Evolutionary conservation across 1,140 invertebrate genomes (phyloP).

Genomic region (Coptotermes formosanus): DNA sequence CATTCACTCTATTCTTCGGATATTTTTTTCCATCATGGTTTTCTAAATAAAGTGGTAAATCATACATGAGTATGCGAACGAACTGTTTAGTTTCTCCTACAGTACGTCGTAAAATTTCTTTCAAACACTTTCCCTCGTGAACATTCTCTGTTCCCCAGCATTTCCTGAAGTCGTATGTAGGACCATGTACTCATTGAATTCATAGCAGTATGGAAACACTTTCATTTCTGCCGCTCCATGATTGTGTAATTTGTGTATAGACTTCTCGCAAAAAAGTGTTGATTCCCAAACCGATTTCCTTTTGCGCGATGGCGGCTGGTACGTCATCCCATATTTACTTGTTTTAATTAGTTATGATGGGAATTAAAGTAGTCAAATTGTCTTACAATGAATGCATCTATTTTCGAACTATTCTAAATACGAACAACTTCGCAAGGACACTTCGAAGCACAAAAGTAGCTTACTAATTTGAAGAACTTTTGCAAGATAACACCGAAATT

Average conservation of each 20-base stretch:
- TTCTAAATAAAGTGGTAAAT: not conserved
- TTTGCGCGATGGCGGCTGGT: not conserved
- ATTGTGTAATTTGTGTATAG: not conserved
- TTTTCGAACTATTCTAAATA: too few relatives aligned
- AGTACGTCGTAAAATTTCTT: not conserved
- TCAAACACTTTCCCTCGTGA: not conserved
- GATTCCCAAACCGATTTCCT: not conserved
- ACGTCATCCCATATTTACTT: too few relatives aligned
- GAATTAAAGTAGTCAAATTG: too few relatives aligned
- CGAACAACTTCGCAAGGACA: too few relatives aligned
- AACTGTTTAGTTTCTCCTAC: not conserved
- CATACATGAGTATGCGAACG: slow-evolving; percentile 8
- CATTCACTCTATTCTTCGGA: not conserved
- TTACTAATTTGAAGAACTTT: too few relatives aligned
- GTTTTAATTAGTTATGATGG: too few relatives aligned
- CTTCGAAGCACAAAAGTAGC: too few relatives aligned
- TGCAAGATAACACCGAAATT: too few relatives aligned
- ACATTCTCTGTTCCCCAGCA: not conserved
- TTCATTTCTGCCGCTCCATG: not conserved
- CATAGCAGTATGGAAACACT: not conserved
- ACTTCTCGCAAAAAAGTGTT: not conserved
- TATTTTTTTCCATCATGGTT: not conserved
- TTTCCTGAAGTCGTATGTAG: not conserved
- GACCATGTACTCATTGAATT: not conserved
- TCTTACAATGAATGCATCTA: too few relatives aligned